Conservation (phyloP, 2,113 vertebrate genomes). For the Amazona guildingii region DNA sequence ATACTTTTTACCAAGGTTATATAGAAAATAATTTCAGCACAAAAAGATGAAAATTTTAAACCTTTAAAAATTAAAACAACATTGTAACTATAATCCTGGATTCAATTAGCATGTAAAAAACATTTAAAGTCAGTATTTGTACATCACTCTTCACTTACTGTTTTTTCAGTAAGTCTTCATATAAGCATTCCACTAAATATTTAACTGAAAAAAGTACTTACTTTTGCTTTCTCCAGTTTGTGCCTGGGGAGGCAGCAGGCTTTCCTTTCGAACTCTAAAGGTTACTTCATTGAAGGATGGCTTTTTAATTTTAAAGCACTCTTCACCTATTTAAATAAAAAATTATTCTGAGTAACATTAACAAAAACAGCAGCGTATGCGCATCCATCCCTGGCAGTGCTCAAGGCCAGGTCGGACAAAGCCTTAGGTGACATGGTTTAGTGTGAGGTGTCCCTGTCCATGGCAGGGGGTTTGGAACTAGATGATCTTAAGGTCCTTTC, state of each 20-base stretch:
- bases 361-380: fast-evolving
- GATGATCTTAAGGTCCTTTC: no score
- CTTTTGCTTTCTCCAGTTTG: slow-evolving; percentile 26
- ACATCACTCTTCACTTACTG: fast-evolving
- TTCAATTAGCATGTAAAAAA: not conserved
- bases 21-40: not conserved
- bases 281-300: slow-evolving; percentile 75
- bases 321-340: slow-evolving; percentile 46
- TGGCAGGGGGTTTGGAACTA: no score
- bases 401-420: no score
- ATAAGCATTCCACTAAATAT: not conserved
- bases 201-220: not conserved
- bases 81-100: not conserved
- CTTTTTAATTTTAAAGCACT: slow-evolving; percentile 80
- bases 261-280: slow-evolving; percentile 76
- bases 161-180: not conserved
- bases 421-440: no score
- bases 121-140: not conserved
- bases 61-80: not conserved
- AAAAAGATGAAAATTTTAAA: not conserved
- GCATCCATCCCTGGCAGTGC: no score
- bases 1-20: not conserved
- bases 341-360: not conserved
- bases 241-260: not conserved
- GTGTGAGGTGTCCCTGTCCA: no score